Base-by-base conservation (phyloP, 1,140 invertebrate genomes). In the Chironomus striatipennis region DNA sequence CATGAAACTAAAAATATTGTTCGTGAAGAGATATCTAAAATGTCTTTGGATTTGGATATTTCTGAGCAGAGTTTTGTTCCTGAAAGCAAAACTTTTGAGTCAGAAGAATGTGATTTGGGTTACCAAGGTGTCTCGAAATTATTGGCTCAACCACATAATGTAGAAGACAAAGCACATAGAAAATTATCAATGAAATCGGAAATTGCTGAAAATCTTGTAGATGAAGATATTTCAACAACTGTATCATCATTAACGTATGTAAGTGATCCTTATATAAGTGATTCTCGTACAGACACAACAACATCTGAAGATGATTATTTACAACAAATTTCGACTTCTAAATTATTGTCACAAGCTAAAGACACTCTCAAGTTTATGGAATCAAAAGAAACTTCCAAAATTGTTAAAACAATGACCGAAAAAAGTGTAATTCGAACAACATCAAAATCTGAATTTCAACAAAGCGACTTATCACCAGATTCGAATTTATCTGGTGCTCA, bases 111-210 rank as follows among this genome's bases (percentile, higher is more conserved):
- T 70, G 18, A 8, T 20, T 17, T 15, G 15, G 6, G 1, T 57
- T n/a, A 15, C 47, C 4, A n/a, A 57, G 4, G 18, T 18, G 65
- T 70, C 65, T 70, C 65, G 10, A 70, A 70, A 18, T 70, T 70
- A 70, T 70, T 70, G 65, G 65, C 20, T 18, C 65, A 70, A 17
- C 20, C 65, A 70, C 17, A 70, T 70, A 70, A 70, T 70, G 0
- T 70, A 18, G 65, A 70, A 20, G 65, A 21, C 65, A 70, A 20
- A 70, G 18, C 10, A 6, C 20, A 15, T 6, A 70, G 65, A 12
- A 70, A 70, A 20, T 9, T 20, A 10, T 70, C 65, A 6, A 70
- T 70, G 2, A 70, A 70, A 20, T 70, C 65, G 0, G 65, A 70
- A 20, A 2, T 20, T 6, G 18, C 15, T 17, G 65, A 70, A 18